Percentiles rank a stretch among this genome's conserved stretches.
These are phyloP conservation scores for Saxidomus purpurata DNA, from an alignment of 1,140 invertebrate species.

Conservation along the genomic window DNA sequence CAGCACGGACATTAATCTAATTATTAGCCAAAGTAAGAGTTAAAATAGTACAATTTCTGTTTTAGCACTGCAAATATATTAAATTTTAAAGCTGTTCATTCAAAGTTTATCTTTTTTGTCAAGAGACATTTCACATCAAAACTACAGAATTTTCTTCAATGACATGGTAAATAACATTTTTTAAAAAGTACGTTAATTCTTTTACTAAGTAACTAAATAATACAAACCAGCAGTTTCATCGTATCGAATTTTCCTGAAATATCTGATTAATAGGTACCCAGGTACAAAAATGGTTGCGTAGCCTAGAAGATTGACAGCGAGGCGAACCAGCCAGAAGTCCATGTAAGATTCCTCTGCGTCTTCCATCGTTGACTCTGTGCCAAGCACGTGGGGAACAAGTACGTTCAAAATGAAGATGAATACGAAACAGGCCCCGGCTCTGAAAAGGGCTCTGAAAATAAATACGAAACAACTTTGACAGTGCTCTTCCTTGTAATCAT, in stretches of 20 bases:
- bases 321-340: conserved; percentile 92
- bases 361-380: conserved; percentile 66
- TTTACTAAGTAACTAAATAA: too few relatives aligned
- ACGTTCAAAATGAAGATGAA: conserved; percentile 68
- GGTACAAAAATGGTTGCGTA: conserved; percentile 96
- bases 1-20: too few relatives aligned
- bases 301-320: conserved; percentile 92
- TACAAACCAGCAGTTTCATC: conserved; percentile 91
- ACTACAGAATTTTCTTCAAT: too few relatives aligned
- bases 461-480: neutral
- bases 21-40: too few relatives aligned
- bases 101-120: too few relatives aligned
- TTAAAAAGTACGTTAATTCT: too few relatives aligned
- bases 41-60: too few relatives aligned
- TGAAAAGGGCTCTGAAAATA: conserved; percentile 66
- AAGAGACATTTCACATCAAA: too few relatives aligned
- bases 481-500: too few relatives aligned
- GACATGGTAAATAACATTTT: too few relatives aligned
- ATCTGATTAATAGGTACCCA: conserved; percentile 94
- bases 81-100: too few relatives aligned
- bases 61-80: too few relatives aligned
- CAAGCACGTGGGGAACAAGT: conserved; percentile 69
- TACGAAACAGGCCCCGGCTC: conserved; percentile 63
- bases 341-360: conserved; percentile 55
- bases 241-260: conserved; percentile 93